Conservation (phyloP, 2,113 vertebrate species). For the Sula dactylatra region DNA sequence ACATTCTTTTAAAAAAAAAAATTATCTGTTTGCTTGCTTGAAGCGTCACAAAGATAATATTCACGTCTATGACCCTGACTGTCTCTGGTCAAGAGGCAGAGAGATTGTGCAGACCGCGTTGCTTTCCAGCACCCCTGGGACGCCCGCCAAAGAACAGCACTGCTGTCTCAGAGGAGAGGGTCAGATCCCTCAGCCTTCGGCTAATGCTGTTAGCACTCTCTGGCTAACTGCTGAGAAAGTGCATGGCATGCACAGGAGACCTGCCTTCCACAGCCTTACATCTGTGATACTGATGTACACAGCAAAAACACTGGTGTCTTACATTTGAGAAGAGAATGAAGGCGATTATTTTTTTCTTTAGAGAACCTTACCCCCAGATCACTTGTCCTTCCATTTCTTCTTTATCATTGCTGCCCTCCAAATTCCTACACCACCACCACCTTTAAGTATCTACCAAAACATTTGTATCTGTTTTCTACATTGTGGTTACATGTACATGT, state of each 20-base stretch:
- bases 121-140: slow-evolving; percentile 41
- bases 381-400: background rate
- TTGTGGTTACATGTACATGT: background rate
- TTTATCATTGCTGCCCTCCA: background rate
- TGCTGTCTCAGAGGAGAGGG: background rate
- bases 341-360: background rate
- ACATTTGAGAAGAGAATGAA: background rate
- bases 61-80: slow-evolving; percentile 59
- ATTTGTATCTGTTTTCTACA: background rate
- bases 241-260: background rate
- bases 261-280: background rate
- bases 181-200: background rate
- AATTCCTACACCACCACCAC: background rate
- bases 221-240: background rate
- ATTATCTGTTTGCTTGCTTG: slow-evolving; percentile 43
- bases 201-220: background rate
- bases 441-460: background rate
- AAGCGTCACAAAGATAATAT: slow-evolving; percentile 47
- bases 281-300: rapidly evolving
- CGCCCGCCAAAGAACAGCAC: background rate
- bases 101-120: slow-evolving; percentile 9
- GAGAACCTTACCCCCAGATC: background rate
- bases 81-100: slow-evolving; percentile 56
- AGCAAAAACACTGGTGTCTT: background rate
- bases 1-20: background rate